Conservation (phyloP, 2,113 vertebrate genomes). For the Empidonax traillii region DNA sequence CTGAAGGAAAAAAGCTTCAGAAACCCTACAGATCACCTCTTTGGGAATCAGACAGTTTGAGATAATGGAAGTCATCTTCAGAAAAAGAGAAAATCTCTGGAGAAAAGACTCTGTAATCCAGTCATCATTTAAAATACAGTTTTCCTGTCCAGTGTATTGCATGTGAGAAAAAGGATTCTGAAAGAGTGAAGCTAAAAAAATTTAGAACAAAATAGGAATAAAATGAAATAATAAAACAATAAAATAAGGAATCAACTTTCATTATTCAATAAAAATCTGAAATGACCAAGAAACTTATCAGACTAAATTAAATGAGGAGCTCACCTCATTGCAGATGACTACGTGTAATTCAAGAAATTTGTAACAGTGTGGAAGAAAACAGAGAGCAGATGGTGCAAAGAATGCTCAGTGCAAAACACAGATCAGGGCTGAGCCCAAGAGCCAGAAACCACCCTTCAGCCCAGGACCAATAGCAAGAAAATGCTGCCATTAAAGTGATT, state of each 20-base stretch:
- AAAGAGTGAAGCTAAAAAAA: background rate
- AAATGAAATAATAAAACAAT: too few relatives aligned
- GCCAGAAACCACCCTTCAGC: background rate
- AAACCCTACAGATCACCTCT: background rate
- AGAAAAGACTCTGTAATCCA: background rate
- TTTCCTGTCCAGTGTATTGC: background rate
- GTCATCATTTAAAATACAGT: background rate
- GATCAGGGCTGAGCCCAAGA: background rate
- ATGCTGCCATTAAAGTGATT: constrained; percentile 18
- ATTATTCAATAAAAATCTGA: background rate
- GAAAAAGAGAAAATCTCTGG: background rate
- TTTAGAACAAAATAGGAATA: background rate
- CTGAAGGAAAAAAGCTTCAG: background rate
- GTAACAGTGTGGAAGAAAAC: background rate
- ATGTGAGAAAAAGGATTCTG: background rate
- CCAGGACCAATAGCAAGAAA: constrained; percentile 1
- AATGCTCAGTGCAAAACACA: background rate
- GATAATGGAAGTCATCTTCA: background rate
- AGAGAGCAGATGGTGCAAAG: constrained; percentile 21
- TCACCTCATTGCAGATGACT: background rate
- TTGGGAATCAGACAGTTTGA: background rate
- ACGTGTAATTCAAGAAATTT: background rate
- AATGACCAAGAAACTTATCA: background rate
- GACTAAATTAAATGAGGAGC: background rate
- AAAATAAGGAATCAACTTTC: background rate